Percentiles rank a stretch among this genome's conserved stretches.
phyloP scores from a whole-genome alignment of 1,140 invertebrate species.

The Heliconius hermathena region DNA sequence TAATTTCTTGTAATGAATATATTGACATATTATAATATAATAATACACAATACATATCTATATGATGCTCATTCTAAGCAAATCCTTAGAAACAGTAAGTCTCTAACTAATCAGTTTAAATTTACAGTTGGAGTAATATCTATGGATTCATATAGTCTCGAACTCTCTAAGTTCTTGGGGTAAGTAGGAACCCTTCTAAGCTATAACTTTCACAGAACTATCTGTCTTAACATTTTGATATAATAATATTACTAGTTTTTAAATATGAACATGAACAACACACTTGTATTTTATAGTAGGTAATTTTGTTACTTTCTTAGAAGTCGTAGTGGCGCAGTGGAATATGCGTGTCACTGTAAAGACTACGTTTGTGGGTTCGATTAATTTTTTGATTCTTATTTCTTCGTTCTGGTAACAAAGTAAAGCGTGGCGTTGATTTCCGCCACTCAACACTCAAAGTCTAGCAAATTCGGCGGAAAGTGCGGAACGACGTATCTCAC shows the following conservation, averaged over 20 bases:
- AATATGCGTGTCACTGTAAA: too few relatives aligned
- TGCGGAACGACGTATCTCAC: too few relatives aligned
- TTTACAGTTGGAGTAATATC: constrained; percentile 33
- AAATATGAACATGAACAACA: background rate
- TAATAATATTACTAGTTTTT: background rate
- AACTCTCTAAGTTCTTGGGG: constrained; percentile 52
- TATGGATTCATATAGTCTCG: constrained; percentile 47
- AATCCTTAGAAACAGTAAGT: constrained; percentile 17
- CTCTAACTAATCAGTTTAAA: constrained; percentile 28
- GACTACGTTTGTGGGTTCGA: too few relatives aligned
- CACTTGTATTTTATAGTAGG: background rate
- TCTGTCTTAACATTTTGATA: constrained; percentile 30
- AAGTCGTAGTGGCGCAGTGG: background rate
- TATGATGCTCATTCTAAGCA: background rate
- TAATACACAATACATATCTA: background rate
- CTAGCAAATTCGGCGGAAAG: too few relatives aligned
- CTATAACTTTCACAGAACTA: constrained; percentile 45
- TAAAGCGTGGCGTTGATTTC: too few relatives aligned
- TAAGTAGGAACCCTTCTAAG: constrained; percentile 57
- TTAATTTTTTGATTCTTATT: too few relatives aligned
- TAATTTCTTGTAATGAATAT: background rate
- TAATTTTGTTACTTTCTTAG: background rate
- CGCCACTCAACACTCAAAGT: too few relatives aligned
- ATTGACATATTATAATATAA: background rate
- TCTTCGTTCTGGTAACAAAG: too few relatives aligned